These are phyloP conservation scores for Amiota minor DNA, from an alignment of 2,888 invertebrate genomes.

Conservation along the genomic window DNA sequence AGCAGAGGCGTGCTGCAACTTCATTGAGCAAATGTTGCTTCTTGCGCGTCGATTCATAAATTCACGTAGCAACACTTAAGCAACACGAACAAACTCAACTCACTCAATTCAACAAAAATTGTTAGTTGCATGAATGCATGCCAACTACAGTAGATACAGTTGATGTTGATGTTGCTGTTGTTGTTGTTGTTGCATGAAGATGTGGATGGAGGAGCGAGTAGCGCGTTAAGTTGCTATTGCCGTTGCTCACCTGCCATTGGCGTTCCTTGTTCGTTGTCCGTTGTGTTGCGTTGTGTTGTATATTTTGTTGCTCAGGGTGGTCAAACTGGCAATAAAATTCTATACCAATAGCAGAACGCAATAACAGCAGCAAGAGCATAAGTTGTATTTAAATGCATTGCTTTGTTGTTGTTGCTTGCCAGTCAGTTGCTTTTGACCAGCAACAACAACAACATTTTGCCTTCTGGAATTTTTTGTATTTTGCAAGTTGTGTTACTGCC, in stretches of 20 bases:
- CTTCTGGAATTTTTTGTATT: neutral
- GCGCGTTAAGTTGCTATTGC: neutral
- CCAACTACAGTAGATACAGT: too few relatives aligned
- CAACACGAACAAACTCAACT: neutral
- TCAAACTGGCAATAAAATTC: constrained; percentile 28
- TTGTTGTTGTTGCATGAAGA: too few relatives aligned
- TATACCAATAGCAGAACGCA: constrained; percentile 1
- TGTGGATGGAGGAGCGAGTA: too few relatives aligned
- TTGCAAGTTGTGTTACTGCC: too few relatives aligned
- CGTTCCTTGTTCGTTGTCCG: neutral
- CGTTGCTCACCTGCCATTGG: constrained; percentile 12
- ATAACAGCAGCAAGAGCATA: constrained; percentile 5
- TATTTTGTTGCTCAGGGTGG: constrained; percentile 23
- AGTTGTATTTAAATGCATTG: neutral
- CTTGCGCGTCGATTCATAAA: constrained; percentile 58
- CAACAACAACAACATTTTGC: neutral
- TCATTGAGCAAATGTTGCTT: constrained; percentile 50
- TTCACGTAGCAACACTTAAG: constrained; percentile 44
- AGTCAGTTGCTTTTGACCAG: too few relatives aligned
- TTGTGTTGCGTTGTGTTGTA: neutral
- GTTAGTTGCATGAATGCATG: too few relatives aligned
- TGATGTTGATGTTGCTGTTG: too few relatives aligned
- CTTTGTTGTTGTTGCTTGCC: neutral
- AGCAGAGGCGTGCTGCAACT: constrained; percentile 46
- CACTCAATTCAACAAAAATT: neutral